Evolutionary conservation across 35 echinoderm and acorn worm species (phyloP), one percentile per base, ranked within the genome.

Genomic region (Stichopus chloronotus): DNA sequence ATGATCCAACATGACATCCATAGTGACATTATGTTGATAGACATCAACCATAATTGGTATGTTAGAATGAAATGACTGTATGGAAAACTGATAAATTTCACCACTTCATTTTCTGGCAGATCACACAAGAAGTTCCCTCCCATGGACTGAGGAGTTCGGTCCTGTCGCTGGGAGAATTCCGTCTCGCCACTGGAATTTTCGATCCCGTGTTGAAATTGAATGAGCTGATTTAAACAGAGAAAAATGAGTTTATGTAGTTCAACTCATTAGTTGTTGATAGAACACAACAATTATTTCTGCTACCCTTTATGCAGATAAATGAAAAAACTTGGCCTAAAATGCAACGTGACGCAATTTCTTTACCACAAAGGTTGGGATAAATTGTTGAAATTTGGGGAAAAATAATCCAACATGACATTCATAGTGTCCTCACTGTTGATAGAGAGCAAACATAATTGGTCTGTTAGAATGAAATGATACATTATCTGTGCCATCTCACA

Each of bases 211-310:
- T 83, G 80, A 83, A 83, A 83, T 83, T 56, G 24, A 83, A 83
- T 83, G 80, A 76, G 43, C 54, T 43, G 30, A 43, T 0, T 43
- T 43, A 43, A 43, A 43, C 30, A 43, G 30, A 3, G 30, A 43
- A 43, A 83, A 83, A 83, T 83, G 25, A 83, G 14, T 83, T 83
- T 17, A 83, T 83, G 80, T 83, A 53, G 54, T 83, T 83, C 17
- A 83, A 83, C 80, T 43, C 16, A 43, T 83, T 83, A 8, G 54
- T 83, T 83, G 14, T 43, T 83, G 17, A 30, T 83, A 22, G 24
- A 52, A 8, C 80, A 83, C 8, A 22, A 83, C 43, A 83, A 83
- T 17, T 83, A 30, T 6, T 83, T 83, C 80, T 83, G 24, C 43
- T 2, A 81, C 78, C 19, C 78, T 81, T 81, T 2, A 11, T 81